These are phyloP conservation scores for Hippoglossus hippoglossus DNA, from an alignment of 2,797 vertebrate genomes.

Conservation along the genomic window DNA sequence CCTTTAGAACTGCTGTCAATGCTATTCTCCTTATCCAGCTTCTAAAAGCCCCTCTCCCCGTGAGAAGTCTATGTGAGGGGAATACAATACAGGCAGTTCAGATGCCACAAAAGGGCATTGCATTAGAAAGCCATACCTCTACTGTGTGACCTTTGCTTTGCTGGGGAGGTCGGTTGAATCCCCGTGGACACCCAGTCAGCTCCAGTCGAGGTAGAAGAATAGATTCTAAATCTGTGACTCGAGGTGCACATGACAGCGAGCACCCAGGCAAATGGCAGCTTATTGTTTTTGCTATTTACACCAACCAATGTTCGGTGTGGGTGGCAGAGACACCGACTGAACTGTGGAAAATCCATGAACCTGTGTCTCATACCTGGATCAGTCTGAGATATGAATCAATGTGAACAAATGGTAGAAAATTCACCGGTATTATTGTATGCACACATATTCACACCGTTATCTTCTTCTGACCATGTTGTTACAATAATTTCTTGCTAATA, in stretches of 20 bases:
- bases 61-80: slow-evolving; percentile 77
- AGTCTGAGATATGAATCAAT: slow-evolving; percentile 27
- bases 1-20: slow-evolving; percentile 82
- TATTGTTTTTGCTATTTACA: slow-evolving; percentile 68
- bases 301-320: slow-evolving; percentile 47
- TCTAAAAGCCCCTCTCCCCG: slow-evolving; percentile 74
- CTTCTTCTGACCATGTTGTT: neutral
- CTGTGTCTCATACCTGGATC: slow-evolving; percentile 31
- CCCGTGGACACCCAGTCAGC: slow-evolving; percentile 73
- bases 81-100: slow-evolving; percentile 79
- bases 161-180: slow-evolving; percentile 76
- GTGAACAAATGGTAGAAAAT: neutral
- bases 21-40: slow-evolving; percentile 78
- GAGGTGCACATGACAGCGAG: slow-evolving; percentile 48
- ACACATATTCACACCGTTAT: neutral
- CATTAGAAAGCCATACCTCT: slow-evolving; percentile 84
- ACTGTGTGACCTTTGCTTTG: slow-evolving; percentile 83
- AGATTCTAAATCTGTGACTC: slow-evolving; percentile 73
- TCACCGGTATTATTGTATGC: neutral
- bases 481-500: neutral
- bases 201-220: slow-evolving; percentile 73
- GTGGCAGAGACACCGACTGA: slow-evolving; percentile 35
- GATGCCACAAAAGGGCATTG: slow-evolving; percentile 81
- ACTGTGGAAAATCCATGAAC: slow-evolving; percentile 37
- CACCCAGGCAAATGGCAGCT: slow-evolving; percentile 68